Base-by-base conservation (phyloP, 2,797 vertebrate species). In the Pipistrellus nathusii region DNA sequence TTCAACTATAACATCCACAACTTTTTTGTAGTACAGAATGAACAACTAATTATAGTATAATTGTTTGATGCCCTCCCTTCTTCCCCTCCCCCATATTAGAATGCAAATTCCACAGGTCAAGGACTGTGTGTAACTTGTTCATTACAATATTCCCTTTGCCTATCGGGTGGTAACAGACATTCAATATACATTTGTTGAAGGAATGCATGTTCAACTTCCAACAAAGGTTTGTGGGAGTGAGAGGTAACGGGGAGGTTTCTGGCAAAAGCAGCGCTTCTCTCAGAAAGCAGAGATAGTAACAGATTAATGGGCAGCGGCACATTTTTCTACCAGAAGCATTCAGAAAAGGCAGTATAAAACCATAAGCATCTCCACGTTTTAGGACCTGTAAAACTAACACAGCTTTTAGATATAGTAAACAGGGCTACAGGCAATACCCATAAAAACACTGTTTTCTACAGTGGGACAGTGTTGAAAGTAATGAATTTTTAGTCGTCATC, bases 51-150 rank as follows among this genome's bases (percentile, higher is more conserved):
- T 78, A 90, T 23, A 53, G n/a, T 35, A 59, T 30, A 88, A 84
- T 66, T 89, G 35, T 73, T 80, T 85, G 32, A 73, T 78, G 17
- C 23, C 57, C 23, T 27, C 3, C 46, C 46, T 21, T 35, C 25
- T 21, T 32, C 18, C 20, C 53, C 18, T 21, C 44, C 18, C 20
- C 53, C 18, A 38, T 18, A 53, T 73, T 66, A 92, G 66, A 97
- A 91, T 82, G 17, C 23, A 91, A 92, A 75, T 81, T 96, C 66
- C 41, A 78, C 82, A 95, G 44, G n/a, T 66, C 69, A 93, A 93
- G 73, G 44, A 46, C 62, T 85, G 44, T 55, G 17, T 75, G 11
- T 51, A 44, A 88, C n/a, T 53, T 90, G 72, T 57, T 87, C 69
- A 53, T 62, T 48, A 75, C 25, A 77, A 62, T 48, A 91, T 53